Percentiles rank a stretch among this genome's conserved stretches.
Evolutionary conservation across 35 echinoderm and acorn worm genomes (phyloP).

Genomic region (Heliocidaris tuberculata): DNA sequence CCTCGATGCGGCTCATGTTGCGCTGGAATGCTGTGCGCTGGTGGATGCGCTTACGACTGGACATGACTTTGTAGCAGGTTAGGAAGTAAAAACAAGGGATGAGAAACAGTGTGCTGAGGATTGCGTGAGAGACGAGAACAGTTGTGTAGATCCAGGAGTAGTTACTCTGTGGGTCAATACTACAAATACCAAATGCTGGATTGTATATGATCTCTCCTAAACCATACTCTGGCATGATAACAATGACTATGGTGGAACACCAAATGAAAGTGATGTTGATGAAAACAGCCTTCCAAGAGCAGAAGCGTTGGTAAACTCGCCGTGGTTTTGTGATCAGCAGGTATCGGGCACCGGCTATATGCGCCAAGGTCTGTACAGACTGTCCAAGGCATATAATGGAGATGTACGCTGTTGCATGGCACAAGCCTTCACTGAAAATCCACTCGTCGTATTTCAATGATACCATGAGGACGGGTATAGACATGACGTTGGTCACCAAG

Average conservation of each 20-base stretch:
- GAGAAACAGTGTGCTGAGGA: slow-evolving; percentile 13
- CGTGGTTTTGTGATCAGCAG: slow-evolving; percentile 3
- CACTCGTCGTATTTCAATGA: slow-evolving; percentile 24
- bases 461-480: slow-evolving; percentile 24
- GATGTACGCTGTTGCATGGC: slow-evolving; percentile 25
- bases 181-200: not conserved
- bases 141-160: slow-evolving; percentile 36
- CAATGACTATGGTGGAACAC: slow-evolving; percentile 21
- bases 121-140: slow-evolving; percentile 12
- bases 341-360: slow-evolving; percentile 35
- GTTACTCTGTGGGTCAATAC: not conserved
- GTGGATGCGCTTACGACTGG: slow-evolving; percentile 32
- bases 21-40: slow-evolving; percentile 21
- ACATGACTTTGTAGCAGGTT: slow-evolving; percentile 40
- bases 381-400: slow-evolving; percentile 27
- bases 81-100: slow-evolving; percentile 36
- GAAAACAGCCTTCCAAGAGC: slow-evolving; percentile 29
- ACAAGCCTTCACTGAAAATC: slow-evolving; percentile 41
- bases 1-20: slow-evolving; percentile 35
- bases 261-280: slow-evolving; percentile 32
- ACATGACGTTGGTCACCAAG: slow-evolving; percentile 36
- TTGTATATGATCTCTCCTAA: slow-evolving; percentile 34
- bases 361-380: slow-evolving; percentile 34
- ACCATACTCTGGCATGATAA: slow-evolving; percentile 31
- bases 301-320: slow-evolving; percentile 26